Evolutionary conservation across 2,888 invertebrate genomes (phyloP).

Genomic region (Lasioglossum figueresi): DNA sequence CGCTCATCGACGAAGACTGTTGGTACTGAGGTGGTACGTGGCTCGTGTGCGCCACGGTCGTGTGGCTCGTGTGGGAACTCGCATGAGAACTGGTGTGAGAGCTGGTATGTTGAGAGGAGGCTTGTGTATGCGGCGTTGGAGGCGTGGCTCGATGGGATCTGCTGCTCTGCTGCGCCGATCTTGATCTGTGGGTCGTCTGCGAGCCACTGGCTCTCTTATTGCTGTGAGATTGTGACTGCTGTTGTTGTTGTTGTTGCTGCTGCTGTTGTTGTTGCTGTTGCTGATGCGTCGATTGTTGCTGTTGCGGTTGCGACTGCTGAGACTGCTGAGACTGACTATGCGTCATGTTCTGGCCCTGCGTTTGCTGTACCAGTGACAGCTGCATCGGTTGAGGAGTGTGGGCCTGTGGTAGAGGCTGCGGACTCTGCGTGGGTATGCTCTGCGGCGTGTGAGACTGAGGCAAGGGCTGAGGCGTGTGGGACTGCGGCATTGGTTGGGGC

Average conservation of each 20-base stretch:
- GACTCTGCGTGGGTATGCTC: slow-evolving; percentile 79
- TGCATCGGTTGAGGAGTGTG: slow-evolving; percentile 81
- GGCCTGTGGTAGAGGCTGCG: slow-evolving; percentile 79
- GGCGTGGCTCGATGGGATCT: slow-evolving; percentile 81
- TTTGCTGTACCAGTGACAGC: slow-evolving; percentile 78
- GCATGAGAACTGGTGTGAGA: slow-evolving; percentile 74
- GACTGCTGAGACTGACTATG: slow-evolving; percentile 76
- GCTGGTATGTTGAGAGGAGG: slow-evolving; percentile 68
- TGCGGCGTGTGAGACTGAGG: slow-evolving; percentile 80
- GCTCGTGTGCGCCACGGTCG: slow-evolving; percentile 74
- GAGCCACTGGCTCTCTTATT: slow-evolving; percentile 80
- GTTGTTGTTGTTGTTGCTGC: slow-evolving; percentile 79
- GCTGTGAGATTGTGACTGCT: slow-evolving; percentile 76
- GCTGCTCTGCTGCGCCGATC: slow-evolving; percentile 79
- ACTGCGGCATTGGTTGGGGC: slow-evolving; percentile 76
- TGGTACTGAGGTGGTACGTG: slow-evolving; percentile 81
- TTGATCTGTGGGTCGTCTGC: slow-evolving; percentile 79
- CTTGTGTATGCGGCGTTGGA: slow-evolving; percentile 76
- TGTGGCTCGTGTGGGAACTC: slow-evolving; percentile 61
- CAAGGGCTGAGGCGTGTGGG: slow-evolving; percentile 76
- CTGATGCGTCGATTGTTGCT: slow-evolving; percentile 74
- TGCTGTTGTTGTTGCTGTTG: slow-evolving; percentile 70
- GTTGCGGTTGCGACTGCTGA: slow-evolving; percentile 69
- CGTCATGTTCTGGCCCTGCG: slow-evolving; percentile 78
- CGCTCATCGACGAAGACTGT: slow-evolving; percentile 78